Conservation (phyloP, 2,888 invertebrate species). For the Elysia crispata region DNA sequence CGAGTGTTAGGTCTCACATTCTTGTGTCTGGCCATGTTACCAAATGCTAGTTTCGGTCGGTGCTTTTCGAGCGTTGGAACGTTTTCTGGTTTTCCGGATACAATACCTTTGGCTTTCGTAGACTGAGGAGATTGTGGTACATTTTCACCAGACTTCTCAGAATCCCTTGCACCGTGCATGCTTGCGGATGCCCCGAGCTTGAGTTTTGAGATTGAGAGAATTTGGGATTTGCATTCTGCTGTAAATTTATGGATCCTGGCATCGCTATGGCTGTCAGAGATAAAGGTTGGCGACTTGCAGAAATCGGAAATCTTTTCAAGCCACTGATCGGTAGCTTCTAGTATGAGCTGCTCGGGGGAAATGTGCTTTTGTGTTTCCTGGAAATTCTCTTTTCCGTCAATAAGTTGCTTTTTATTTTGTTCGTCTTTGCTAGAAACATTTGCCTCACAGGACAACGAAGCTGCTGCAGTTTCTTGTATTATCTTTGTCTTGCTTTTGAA, state of each 20-base stretch:
- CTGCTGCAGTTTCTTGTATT: not conserved
- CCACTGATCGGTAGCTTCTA: constrained; percentile 38
- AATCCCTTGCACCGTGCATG: not conserved
- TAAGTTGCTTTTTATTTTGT: not conserved
- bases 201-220: constrained; percentile 22
- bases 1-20: too few species aligned
- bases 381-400: not conserved
- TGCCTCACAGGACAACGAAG: too few species aligned
- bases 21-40: too few species aligned
- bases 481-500: not conserved
- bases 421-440: not conserved
- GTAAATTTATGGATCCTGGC: constrained; percentile 20
- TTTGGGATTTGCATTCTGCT: constrained; percentile 33
- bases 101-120: too few species aligned
- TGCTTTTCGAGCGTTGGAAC: too few species aligned
- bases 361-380: not conserved
- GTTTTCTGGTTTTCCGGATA: too few species aligned
- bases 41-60: too few species aligned
- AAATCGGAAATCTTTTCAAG: constrained; percentile 31
- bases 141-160: not conserved
- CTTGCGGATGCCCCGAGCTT: not conserved
- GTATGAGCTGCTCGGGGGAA: constrained; percentile 28
- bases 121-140: not conserved
- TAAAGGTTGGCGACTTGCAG: constrained; percentile 27
- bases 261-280: not conserved